A percentile compares a stretch with the other conserved stretches of the same genome.
These are phyloP conservation scores for Halocynthia roretzi DNA, from an alignment of 23 tunicate genomes.

Conservation along the genomic window DNA sequence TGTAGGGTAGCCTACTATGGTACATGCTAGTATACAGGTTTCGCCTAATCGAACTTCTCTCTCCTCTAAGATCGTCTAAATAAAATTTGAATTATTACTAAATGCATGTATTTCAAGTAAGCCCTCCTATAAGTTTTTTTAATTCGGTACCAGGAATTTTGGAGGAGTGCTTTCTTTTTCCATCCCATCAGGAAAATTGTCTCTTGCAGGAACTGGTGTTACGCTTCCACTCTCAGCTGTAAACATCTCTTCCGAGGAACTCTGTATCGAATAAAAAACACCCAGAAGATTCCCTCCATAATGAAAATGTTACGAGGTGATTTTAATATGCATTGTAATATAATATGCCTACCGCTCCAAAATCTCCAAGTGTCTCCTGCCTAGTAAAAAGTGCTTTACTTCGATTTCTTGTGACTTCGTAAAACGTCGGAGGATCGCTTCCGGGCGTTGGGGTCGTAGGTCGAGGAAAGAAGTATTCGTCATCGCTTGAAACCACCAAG, in stretches of 20 bases:
- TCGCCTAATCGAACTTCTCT: neutral
- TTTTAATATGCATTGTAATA: too few relatives aligned
- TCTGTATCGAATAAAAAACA: too few relatives aligned
- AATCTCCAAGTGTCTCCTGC: neutral
- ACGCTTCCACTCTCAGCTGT: slow-evolving; percentile 5
- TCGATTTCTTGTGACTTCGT: neutral
- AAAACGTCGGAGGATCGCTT: neutral
- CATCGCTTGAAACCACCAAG: neutral
- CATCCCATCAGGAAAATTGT: neutral
- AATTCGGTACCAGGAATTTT: slow-evolving; percentile 2
- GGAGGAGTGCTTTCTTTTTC: neutral
- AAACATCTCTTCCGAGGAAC: too few relatives aligned
- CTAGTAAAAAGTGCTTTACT: neutral
- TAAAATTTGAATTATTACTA: neutral
- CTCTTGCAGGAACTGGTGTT: slow-evolving; percentile 18
- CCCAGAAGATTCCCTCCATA: too few relatives aligned
- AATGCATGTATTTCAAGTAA: neutral
- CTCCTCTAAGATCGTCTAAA: neutral
- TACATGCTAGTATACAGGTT: slow-evolving; percentile 9
- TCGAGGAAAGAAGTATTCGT: slow-evolving; percentile 1
- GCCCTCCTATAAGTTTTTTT: neutral
- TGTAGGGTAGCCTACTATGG: slow-evolving; percentile 53
- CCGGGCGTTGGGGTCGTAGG: slow-evolving; percentile 1
- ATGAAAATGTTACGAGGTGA: too few relatives aligned
- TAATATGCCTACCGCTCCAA: too few relatives aligned